A percentile compares a stretch with the other conserved stretches of the same genome.
phyloP scores from a whole-genome alignment of 1,140 invertebrate genomes.

The Habropoda laboriosa region DNA sequence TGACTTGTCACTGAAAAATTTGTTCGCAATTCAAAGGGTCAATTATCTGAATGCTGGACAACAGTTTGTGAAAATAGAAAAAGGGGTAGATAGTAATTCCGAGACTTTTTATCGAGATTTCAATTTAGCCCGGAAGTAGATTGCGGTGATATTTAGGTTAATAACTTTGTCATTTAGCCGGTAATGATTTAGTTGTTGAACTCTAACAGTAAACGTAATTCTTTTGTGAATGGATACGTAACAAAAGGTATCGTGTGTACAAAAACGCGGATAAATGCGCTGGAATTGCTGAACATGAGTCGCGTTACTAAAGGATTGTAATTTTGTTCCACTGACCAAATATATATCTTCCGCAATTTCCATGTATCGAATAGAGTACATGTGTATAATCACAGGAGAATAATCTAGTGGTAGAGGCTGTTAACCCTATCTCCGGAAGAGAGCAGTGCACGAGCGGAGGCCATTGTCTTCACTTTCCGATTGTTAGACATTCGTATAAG shows the following conservation, averaged over 20 bases:
- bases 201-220: background rate
- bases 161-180: background rate
- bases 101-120: background rate
- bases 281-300: background rate
- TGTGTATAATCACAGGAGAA: background rate
- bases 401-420: slow-evolving; percentile 38
- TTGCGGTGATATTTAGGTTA: background rate
- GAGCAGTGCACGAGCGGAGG: slow-evolving; percentile 23
- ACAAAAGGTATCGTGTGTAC: background rate
- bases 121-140: background rate
- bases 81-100: no score
- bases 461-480: slow-evolving; percentile 61
- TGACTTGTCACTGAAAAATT: no score
- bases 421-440: slow-evolving; percentile 53
- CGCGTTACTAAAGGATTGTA: background rate
- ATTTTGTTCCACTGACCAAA: slow-evolving; percentile 13
- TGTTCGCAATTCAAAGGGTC: no score
- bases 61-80: no score
- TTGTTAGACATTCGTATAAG: slow-evolving; percentile 43
- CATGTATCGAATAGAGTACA: slow-evolving; percentile 2
- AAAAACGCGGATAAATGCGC: background rate
- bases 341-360: background rate
- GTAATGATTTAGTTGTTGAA: background rate
- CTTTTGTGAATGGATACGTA: background rate
- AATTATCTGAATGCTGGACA: no score